Evolutionary conservation across 2,113 vertebrate genomes (phyloP), one percentile per base, ranked within the genome.

Genomic region (Phyllopteryx taeniolatus): DNA sequence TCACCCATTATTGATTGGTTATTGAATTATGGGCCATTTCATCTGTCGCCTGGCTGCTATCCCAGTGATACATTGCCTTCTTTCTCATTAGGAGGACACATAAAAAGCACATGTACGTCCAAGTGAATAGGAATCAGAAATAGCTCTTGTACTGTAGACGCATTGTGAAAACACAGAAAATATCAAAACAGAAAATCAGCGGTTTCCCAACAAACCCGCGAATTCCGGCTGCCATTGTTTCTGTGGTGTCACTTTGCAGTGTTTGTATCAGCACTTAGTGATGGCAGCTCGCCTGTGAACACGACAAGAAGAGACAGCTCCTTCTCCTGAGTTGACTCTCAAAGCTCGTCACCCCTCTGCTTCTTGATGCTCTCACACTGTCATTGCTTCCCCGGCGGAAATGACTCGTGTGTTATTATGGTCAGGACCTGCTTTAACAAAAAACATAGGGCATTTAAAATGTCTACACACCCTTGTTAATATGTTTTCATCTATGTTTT

Each of bases 241-340:
- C 69, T 27, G 59, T 49, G 68, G 43, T 74, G 70, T 73, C 75
- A 63, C 67, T 78, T 80, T 57, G 70, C 80, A 27, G 49, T 49
- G 70, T 80, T 68, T 75, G 65, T 70, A 79, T 84, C 82, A 75
- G 80, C 79, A 51, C 43, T 66, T 70, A 69, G 8, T 64, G 75
- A 73, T 47, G 76, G 60, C 68, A 67, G 67, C 31, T 4, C 0
- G 59, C 4, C 68, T 43, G 78, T 61, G 61, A 68, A 67, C 60
- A 56, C 12, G 42, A 61, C 72, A 49, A 60, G 11, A 15, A 13
- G 47, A 67, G 66, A 74, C 56, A 62, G 60, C 75, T 39, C 19
- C 43, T 72, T 78, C 62, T 72, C 59, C 76, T 56, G 76, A 27
- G 44, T 66, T 17, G 31, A 77, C 72, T 72, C 17, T 15, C 72